These are phyloP conservation scores for Drosophila biarmipes DNA, from an alignment of 1,140 invertebrate species.

Conservation along the genomic window DNA sequence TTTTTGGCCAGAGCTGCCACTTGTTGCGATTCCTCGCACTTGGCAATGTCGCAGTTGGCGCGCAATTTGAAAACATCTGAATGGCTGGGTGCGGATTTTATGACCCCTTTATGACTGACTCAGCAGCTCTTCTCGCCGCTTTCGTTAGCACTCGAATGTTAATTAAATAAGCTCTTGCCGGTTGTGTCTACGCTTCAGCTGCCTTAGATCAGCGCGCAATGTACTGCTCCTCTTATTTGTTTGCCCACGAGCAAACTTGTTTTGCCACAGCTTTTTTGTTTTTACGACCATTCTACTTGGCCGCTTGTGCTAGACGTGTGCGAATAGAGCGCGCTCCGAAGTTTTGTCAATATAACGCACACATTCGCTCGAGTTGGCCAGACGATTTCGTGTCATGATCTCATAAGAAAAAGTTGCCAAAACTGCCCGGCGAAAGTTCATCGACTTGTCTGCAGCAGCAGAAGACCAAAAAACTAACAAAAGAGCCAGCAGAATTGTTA, in stretches of 20 bases:
- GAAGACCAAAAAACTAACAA: conserved; percentile 10
- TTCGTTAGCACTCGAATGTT: conserved; percentile 57
- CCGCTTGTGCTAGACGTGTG: conserved; percentile 56
- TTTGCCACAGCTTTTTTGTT: conserved; percentile 46
- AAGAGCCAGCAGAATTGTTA: conserved; percentile 46
- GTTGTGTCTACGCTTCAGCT: conserved; percentile 51
- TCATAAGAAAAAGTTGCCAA: conserved; percentile 75
- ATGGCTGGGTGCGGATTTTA: conserved; percentile 11
- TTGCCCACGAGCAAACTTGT: conserved; percentile 59
- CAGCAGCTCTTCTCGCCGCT: conserved; percentile 33
- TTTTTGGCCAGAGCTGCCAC: neutral
- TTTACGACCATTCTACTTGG: conserved; percentile 35
- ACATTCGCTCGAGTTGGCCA: conserved; percentile 25
- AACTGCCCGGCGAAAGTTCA: conserved; percentile 57
- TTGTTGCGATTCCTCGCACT: neutral
- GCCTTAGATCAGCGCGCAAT: conserved; percentile 57
- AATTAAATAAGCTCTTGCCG: conserved; percentile 71
- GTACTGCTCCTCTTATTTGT: conserved; percentile 48
- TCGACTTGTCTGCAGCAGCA: conserved; percentile 49
- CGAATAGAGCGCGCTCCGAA: conserved; percentile 35
- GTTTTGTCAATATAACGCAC: conserved; percentile 68
- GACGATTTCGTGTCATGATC: conserved; percentile 67
- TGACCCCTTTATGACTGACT: conserved; percentile 21
- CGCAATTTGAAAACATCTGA: conserved; percentile 6
- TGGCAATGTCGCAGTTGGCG: neutral